Percentiles rank a stretch among this genome's conserved stretches.
Evolutionary conservation across 2,113 vertebrate genomes (phyloP).

Genomic region (Nettapus auritus): DNA sequence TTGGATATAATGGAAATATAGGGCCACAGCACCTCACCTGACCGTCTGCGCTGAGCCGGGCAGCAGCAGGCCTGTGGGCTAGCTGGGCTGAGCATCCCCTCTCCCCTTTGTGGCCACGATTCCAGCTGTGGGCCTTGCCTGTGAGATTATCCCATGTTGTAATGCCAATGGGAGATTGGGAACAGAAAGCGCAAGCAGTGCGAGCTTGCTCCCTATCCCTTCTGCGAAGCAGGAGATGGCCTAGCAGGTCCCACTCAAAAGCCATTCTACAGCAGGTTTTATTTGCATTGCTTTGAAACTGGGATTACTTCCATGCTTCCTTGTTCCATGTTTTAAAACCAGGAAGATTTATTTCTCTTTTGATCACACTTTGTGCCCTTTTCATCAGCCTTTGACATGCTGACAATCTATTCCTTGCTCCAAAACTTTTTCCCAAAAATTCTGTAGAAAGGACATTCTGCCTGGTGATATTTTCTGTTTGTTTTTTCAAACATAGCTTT

Average conservation of each 20-base stretch:
- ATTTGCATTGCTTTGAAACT: constrained; percentile 55
- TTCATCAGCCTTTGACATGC: background rate
- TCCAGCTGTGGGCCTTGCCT: background rate
- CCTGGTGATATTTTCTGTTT: constrained; percentile 39
- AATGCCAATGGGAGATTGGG: background rate
- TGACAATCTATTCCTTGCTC: background rate
- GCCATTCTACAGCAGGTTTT: background rate
- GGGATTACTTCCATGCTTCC: background rate
- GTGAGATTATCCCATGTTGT: background rate
- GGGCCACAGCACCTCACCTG: background rate
- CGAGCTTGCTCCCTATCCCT: background rate
- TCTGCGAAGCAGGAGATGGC: background rate
- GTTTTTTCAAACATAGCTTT: constrained; percentile 78
- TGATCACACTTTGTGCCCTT: background rate
- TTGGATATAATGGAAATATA: background rate
- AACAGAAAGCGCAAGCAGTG: background rate
- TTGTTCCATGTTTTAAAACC: background rate
- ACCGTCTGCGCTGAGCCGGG: rapidly evolving
- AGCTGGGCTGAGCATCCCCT: background rate
- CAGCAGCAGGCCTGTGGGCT: background rate
- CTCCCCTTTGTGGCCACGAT: rapidly evolving
- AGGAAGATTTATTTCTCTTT: background rate
- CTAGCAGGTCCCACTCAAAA: background rate
- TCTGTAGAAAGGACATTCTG: constrained; percentile 66
- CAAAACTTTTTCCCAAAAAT: background rate